Evolutionary conservation across 2,888 invertebrate genomes (phyloP).

Genomic region (Melieria omissa): DNA sequence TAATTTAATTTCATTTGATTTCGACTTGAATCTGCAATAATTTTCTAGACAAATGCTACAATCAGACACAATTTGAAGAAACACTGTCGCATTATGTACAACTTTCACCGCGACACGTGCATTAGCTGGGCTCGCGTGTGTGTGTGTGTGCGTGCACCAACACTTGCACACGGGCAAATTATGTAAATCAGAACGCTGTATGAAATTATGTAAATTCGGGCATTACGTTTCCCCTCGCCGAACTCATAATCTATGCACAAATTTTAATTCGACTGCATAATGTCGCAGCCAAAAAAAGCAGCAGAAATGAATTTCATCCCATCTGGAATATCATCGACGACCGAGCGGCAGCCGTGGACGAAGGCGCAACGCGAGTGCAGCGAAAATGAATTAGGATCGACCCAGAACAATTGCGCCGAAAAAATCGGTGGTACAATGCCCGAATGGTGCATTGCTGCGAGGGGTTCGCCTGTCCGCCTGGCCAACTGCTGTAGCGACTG

Average conservation of each 20-base stretch:
- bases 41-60: too few species aligned
- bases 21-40: too few species aligned
- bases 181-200: constrained; percentile 58
- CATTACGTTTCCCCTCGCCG: too few species aligned
- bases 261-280: constrained; percentile 29
- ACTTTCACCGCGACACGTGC: too few species aligned
- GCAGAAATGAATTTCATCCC: not conserved
- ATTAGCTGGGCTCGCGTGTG: too few species aligned
- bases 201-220: constrained; percentile 54
- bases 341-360: too few species aligned
- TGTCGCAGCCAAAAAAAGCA: constrained; percentile 20
- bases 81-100: too few species aligned
- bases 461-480: not conserved
- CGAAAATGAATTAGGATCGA: constrained; percentile 12
- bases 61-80: too few species aligned
- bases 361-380: not conserved
- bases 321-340: too few species aligned
- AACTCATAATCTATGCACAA: constrained; percentile 17
- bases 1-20: too few species aligned
- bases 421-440: constrained; percentile 6
- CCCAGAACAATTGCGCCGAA: constrained; percentile 17
- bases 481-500: not conserved
- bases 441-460: constrained; percentile 5
- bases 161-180: constrained; percentile 43
- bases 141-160: too few species aligned